Conservation (phyloP, 2,113 vertebrate genomes). For the Maccullochella peelii region DNA sequence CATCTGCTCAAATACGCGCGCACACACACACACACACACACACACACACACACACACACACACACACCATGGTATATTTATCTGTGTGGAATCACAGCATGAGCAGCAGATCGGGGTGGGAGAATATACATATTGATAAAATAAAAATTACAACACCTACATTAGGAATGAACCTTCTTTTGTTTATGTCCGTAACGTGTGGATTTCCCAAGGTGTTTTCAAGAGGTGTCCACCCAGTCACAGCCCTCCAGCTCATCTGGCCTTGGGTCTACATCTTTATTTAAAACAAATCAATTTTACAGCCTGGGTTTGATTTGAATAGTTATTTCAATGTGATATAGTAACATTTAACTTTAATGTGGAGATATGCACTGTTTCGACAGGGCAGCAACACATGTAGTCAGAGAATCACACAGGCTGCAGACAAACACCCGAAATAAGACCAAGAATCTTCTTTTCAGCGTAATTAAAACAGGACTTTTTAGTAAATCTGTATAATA, state of each 20-base stretch:
- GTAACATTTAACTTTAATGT: neutral
- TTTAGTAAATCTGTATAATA: too few species aligned
- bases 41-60: slow-evolving; percentile 60
- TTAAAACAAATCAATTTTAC: neutral
- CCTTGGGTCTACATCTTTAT: neutral
- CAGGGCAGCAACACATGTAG: too few species aligned
- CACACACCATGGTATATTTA: slow-evolving; percentile 25
- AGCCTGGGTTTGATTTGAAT: neutral
- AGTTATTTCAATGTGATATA: neutral
- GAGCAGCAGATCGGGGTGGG: slow-evolving; percentile 11
- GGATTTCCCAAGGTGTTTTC: neutral
- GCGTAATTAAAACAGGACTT: too few species aligned
- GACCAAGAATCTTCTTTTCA: too few species aligned
- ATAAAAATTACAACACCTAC: neutral
- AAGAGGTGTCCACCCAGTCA: neutral
- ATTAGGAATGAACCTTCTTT: too few species aligned
- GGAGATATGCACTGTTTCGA: neutral
- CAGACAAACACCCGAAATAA: too few species aligned
- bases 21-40: slow-evolving; percentile 52
- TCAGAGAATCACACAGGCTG: too few species aligned
- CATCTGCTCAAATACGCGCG: slow-evolving; percentile 42
- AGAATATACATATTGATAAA: slow-evolving; percentile 15
- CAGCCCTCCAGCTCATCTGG: neutral
- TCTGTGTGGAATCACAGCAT: slow-evolving; percentile 3
- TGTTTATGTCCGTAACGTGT: neutral